A percentile compares a stretch with the other conserved stretches of the same genome.
phyloP scores from a whole-genome alignment of 1,140 invertebrate genomes.

The Cephus cinctus region DNA sequence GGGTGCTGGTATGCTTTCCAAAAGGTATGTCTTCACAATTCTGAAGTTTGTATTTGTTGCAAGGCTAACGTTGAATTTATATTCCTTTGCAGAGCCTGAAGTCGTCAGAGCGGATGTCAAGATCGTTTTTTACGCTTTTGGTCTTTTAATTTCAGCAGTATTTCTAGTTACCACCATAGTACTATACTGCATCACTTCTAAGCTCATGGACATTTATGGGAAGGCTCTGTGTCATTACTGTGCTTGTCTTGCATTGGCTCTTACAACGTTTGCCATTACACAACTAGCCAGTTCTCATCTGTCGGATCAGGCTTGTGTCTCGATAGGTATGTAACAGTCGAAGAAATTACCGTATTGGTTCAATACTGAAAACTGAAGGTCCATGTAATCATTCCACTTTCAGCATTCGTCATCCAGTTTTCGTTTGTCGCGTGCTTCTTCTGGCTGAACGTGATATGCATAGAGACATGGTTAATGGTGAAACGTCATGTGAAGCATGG shows the following conservation, averaged over 20 bases:
- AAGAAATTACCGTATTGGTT: constrained; percentile 3
- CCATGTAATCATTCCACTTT: constrained; percentile 16
- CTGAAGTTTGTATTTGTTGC: constrained; percentile 4
- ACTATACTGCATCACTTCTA: constrained; percentile 51
- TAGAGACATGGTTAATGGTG: constrained; percentile 63
- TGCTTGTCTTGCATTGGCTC: constrained; percentile 51
- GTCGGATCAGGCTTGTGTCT: constrained; percentile 39
- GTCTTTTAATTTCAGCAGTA: constrained; percentile 54
- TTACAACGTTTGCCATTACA: constrained; percentile 47
- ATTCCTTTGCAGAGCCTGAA: constrained; percentile 28
- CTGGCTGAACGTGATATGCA: constrained; percentile 77
- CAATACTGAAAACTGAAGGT: background rate
- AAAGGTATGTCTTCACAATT: constrained; percentile 31
- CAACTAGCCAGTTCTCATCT: constrained; percentile 45
- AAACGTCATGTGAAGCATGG: constrained; percentile 35
- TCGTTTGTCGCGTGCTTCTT: constrained; percentile 76
- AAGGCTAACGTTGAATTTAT: background rate
- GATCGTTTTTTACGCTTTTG: constrained; percentile 43
- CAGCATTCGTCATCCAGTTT: constrained; percentile 68
- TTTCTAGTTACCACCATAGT: constrained; percentile 55
- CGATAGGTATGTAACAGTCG: constrained; percentile 40
- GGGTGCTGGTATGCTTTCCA: constrained; percentile 51
- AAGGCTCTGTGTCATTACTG: constrained; percentile 54
- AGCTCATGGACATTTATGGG: constrained; percentile 52
- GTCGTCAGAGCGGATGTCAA: constrained; percentile 25